Base-by-base conservation (phyloP, 2,888 invertebrate genomes). In the Agrotis segetum region DNA sequence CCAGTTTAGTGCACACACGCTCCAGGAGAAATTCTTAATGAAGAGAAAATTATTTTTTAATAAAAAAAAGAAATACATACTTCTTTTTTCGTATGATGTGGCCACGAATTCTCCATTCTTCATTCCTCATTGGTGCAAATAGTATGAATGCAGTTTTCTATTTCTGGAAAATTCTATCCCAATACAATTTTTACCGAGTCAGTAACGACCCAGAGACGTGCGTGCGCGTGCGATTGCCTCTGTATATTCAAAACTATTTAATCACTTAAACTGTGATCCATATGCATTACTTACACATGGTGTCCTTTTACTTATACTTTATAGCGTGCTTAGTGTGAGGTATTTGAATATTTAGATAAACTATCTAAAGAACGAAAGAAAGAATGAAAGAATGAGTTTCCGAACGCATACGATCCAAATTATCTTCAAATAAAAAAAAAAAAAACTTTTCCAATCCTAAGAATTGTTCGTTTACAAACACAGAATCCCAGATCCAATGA, bases 181-280 rank as follows among this genome's bases (percentile, higher is more conserved):
- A 74, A 67, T 3, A 9, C 3, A n/a, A 34, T 24, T n/a, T 46
- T 17, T 53, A 24, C 49, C 78, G 3, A 67, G 49, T 24, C 34
- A 19, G 79, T 53, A 86, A 6, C 49, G 55, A 29, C 61, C 88
- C 79, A 56, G 19, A 59, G 49, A 29, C 77, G 84, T 86, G 85
- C 84, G 86, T 85, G 84, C 80, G 81, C 75, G 75, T 71, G 67
- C 82, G 82, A 79, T 83, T 85, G 87, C 88, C 89, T 88, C 88
- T 79, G 88, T 87, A 77, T 87, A 86, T 86, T 86, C 84, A 85
- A 85, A 87, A 87, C 87, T 87, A 88, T 90, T 90, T 89, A 88
- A 88, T 88, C 86, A 89, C 87, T 85, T 87, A 81, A 61, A 85
- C 82, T 84, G 79, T 84, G 80, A 84, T 85, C 83, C 85, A 84